A percentile compares a stretch with the other conserved stretches of the same genome.
These are phyloP conservation scores for Pedionomus torquatus DNA, from an alignment of 2,113 vertebrate genomes.

Conservation along the genomic window DNA sequence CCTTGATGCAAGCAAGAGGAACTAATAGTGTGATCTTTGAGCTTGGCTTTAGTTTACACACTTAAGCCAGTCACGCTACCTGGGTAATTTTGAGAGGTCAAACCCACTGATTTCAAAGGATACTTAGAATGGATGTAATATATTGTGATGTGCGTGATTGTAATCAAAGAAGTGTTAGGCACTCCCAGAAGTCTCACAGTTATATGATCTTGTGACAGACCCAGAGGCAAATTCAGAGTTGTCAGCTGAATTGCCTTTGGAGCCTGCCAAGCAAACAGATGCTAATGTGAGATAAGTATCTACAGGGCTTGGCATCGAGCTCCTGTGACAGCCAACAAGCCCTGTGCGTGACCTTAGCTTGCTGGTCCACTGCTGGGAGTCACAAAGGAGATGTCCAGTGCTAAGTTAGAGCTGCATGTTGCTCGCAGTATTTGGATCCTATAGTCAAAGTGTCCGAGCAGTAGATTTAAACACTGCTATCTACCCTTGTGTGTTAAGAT, in stretches of 20 bases:
- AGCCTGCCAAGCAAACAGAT: conserved; percentile 58
- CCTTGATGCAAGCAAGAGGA: background rate
- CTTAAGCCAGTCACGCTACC: background rate
- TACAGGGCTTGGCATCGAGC: background rate
- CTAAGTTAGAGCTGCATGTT: background rate
- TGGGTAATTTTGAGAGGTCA: background rate
- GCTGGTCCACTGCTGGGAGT: conserved; percentile 6
- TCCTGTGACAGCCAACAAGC: conserved; percentile 23
- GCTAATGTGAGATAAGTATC: conserved; percentile 47
- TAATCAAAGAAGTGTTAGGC: conserved; percentile 27
- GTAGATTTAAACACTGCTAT: background rate
- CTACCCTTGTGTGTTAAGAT: background rate
- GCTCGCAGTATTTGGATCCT: background rate
- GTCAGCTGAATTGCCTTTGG: conserved; percentile 45
- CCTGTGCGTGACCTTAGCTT: conserved; percentile 39
- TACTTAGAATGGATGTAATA: background rate
- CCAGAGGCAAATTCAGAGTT: conserved; percentile 46
- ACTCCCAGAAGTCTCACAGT: conserved; percentile 38
- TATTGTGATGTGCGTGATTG: background rate
- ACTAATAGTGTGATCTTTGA: background rate
- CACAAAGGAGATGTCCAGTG: background rate
- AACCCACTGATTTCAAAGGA: background rate
- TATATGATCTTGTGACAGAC: conserved; percentile 43
- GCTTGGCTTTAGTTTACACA: background rate
- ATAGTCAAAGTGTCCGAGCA: background rate